Evolutionary conservation across 2,797 vertebrate species (phyloP).

Genomic region (Pogonophryne albipinna): DNA sequence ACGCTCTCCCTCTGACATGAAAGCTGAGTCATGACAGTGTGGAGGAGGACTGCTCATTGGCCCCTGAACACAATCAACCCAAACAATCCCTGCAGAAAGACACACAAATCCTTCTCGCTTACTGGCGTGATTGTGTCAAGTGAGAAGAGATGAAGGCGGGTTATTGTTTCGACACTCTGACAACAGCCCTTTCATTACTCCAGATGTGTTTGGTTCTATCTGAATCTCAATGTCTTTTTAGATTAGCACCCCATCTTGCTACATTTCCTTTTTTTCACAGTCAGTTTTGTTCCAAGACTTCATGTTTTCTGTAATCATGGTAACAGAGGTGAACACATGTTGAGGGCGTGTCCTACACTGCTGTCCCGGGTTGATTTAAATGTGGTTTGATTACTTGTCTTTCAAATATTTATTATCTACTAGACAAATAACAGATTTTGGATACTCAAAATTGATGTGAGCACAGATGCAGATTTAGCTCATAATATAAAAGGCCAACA

Average conservation of each 20-base stretch:
- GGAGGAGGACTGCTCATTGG: constrained; percentile 36
- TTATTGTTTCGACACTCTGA: constrained; percentile 72
- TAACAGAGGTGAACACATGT: constrained; percentile 50
- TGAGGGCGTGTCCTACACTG: constrained; percentile 10
- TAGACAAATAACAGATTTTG: constrained; percentile 59
- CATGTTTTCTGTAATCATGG: constrained; percentile 36
- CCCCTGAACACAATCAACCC: constrained; percentile 66
- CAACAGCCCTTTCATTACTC: constrained; percentile 73
- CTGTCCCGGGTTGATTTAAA: constrained; percentile 36
- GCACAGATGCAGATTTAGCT: constrained; percentile 31
- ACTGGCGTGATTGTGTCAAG: constrained; percentile 64
- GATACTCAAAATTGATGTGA: constrained; percentile 32
- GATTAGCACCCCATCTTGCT: constrained; percentile 24
- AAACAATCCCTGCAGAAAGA: constrained; percentile 65
- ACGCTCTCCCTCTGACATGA: constrained; percentile 26
- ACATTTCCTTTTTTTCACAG: constrained; percentile 24
- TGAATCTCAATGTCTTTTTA: constrained; percentile 54
- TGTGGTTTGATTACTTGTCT: constrained; percentile 44
- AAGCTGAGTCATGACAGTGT: constrained; percentile 60
- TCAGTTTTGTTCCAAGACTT: constrained; percentile 23
- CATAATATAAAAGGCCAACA: constrained; percentile 41
- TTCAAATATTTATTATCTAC: constrained; percentile 56
- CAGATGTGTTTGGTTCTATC: constrained; percentile 65
- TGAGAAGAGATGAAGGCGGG: constrained; percentile 65
- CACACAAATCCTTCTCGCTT: constrained; percentile 54